Evolutionary conservation across 2,888 invertebrate genomes (phyloP), one percentile per base, ranked within the genome.

Genomic region (Trissolcus japonicus): DNA sequence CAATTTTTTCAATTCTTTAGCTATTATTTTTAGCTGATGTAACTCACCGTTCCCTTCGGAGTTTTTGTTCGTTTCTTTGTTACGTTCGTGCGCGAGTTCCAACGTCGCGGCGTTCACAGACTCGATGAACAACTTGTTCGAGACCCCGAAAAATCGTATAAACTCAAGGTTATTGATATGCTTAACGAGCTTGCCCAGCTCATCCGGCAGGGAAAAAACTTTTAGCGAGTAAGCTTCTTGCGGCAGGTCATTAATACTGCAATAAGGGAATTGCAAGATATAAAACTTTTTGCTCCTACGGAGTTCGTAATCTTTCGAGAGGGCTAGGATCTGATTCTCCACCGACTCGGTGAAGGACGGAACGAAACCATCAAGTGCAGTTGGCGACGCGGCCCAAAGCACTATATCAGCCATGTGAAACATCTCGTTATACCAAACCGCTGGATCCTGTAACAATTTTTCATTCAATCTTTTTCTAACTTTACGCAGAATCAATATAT

Each of bases 231-330:
- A 80, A 4, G 85, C 84, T 62, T 88, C 89, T 51, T 84, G 83
- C 2, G 89, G 88, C 14, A 89, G 67, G 51, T 88, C 85, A 2
- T 84, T 82, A 17, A 81, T 21, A 14, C 82, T 83, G 56, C 88
- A 88, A 69, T 89, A 89, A 0, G 89, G 88, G 62, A 89, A 82
- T 40, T 87, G 81, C 11, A 89, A 60, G 3, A 83, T 68, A 46
- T 85, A 87, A 72, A 86, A 88, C 16, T 82, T 81, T 69, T 86
- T 88, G 21, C 83, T 84, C 16, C 81, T 79, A 1, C 79, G 75
- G 2, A 80, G 77, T 60, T 84, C 84, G 71, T 86, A 85, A 57
- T 88, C 87, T 63, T 84, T 85, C 0, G 87, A 61, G 41, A 88
- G 69, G 66, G 82, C 79, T 2, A 87, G 66, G 11, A 86, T 83